Evolutionary conservation across 1,140 invertebrate species (phyloP).

Genomic region (Linepithema humile): DNA sequence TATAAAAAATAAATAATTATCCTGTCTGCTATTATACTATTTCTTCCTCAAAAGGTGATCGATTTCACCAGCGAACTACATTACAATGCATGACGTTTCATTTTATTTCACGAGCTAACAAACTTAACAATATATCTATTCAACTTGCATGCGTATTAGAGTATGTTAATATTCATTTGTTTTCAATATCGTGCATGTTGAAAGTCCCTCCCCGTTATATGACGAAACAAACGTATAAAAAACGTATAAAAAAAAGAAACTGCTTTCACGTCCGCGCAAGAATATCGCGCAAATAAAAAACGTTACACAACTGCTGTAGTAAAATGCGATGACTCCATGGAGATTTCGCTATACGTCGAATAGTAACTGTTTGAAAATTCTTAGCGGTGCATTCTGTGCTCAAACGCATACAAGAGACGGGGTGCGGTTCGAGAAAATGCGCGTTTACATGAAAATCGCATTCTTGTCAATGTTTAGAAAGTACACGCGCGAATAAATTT

Average conservation of each 20-base stretch:
- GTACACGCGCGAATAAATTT: conserved; percentile 54
- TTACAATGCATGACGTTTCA: too few species aligned
- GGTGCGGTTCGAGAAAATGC: conserved; percentile 60
- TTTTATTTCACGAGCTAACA: too few species aligned
- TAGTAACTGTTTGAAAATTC: conserved; percentile 28
- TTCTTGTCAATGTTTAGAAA: conserved; percentile 65
- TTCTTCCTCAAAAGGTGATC: too few species aligned
- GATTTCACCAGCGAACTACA: too few species aligned
- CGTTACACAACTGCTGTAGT: conserved; percentile 21
- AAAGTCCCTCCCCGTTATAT: too few species aligned
- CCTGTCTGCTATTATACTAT: too few species aligned
- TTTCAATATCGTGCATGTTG: too few species aligned
- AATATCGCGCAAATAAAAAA: conserved; percentile 33
- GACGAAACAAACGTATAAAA: too few species aligned
- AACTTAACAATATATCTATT: too few species aligned
- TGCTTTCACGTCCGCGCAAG: conserved; percentile 42
- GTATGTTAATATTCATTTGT: too few species aligned
- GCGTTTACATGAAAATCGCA: conserved; percentile 63
- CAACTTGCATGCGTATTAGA: too few species aligned
- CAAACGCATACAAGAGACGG: neutral
- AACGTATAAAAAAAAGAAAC: conserved; percentile 2
- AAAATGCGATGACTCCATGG: neutral
- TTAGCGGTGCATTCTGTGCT: conserved; percentile 23
- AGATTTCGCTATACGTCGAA: conserved; percentile 24
- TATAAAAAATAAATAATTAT: too few species aligned